Percentiles rank a stretch among this genome's conserved stretches.
Evolutionary conservation across 1,140 invertebrate genomes (phyloP).

Genomic region (Chionoecetes opilio): DNA sequence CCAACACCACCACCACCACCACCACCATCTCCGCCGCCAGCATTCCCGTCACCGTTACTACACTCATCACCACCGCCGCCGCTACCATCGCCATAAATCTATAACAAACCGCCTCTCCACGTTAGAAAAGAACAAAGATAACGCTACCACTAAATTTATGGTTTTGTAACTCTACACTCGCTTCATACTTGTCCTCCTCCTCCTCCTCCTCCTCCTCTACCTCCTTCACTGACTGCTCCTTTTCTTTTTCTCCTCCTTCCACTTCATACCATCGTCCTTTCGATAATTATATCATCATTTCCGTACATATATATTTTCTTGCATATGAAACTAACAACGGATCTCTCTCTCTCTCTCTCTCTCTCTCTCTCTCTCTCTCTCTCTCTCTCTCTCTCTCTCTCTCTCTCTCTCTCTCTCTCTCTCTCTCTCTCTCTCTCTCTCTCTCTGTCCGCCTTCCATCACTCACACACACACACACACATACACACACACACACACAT

Average conservation of each 20-base stretch:
- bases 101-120: not conserved
- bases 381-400: no score
- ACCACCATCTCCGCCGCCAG: not conserved
- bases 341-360: no score
- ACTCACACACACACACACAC: not conserved
- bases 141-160: not conserved
- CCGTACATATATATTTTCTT: not conserved
- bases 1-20: not conserved
- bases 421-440: no score
- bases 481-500: no score
- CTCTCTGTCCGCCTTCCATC: not conserved
- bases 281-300: not conserved
- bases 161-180: not conserved
- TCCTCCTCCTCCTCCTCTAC: not conserved
- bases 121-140: not conserved
- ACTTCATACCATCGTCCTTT: not conserved
- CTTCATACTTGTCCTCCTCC: not conserved
- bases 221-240: not conserved
- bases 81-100: not conserved
- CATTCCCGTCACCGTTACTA: not conserved
- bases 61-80: slow-evolving; percentile 17
- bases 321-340: no score
- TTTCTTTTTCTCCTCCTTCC: not conserved
- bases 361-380: no score
- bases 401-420: no score